phyloP scores from a whole-genome alignment of 2,113 vertebrate species.

The Peromyscus maniculatus region DNA sequence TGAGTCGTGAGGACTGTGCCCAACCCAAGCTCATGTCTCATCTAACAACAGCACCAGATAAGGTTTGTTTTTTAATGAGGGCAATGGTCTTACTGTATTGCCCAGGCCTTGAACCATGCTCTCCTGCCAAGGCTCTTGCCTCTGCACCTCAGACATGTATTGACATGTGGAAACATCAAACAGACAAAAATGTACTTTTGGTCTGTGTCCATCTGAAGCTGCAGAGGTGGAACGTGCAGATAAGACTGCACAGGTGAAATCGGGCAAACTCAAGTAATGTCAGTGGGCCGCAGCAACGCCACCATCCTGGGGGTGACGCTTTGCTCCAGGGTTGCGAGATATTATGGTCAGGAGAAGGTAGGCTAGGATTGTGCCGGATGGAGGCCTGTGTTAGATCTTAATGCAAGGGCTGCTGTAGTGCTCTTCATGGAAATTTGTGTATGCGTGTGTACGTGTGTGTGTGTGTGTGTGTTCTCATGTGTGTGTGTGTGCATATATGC shows the following conservation, averaged over 20 bases:
- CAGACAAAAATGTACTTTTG: background rate
- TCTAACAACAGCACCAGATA: background rate
- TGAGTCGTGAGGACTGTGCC: background rate
- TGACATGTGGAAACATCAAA: background rate
- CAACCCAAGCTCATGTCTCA: background rate
- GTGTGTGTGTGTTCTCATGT: background rate
- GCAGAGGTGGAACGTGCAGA: background rate
- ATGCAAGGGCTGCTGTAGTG: background rate
- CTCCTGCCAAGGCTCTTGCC: background rate
- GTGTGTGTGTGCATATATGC: background rate
- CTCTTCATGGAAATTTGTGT: background rate
- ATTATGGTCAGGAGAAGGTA: background rate
- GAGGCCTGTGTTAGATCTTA: background rate
- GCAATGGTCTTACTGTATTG: background rate
- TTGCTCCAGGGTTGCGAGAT: background rate
- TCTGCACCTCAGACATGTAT: background rate
- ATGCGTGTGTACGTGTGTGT: background rate
- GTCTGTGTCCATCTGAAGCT: background rate
- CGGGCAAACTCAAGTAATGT: background rate
- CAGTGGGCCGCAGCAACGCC: background rate
- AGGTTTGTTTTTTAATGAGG: background rate
- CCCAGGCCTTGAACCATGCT: background rate
- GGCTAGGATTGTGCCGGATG: no score
- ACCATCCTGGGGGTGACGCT: background rate
- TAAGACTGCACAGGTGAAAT: background rate